Evolutionary conservation across 2,888 invertebrate species (phyloP).

Genomic region (Peribatodes rhomboidaria): DNA sequence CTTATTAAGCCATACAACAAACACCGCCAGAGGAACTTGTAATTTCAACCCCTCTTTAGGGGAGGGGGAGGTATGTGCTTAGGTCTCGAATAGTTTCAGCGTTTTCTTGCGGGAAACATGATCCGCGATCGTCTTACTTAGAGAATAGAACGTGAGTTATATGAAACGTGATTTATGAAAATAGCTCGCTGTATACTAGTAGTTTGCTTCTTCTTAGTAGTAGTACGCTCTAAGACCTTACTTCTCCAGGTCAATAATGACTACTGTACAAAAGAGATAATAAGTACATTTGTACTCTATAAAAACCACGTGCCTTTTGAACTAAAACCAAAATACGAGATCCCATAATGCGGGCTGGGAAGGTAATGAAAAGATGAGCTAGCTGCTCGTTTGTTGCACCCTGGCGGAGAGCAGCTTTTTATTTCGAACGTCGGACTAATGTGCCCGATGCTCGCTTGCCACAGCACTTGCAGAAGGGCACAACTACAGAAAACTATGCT

Average conservation of each 20-base stretch:
- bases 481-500: not conserved
- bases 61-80: conserved; percentile 23
- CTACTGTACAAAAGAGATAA: not conserved
- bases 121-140: not conserved
- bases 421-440: conserved; percentile 55
- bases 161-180: no score
- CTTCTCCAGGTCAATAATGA: not conserved
- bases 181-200: no score
- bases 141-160: not conserved
- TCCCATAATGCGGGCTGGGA: conserved; percentile 5
- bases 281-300: not conserved
- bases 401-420: conserved; percentile 54
- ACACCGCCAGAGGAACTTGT: conserved; percentile 20
- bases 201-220: no score
- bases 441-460: conserved; percentile 39
- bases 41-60: conserved; percentile 19
- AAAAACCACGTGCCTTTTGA: not conserved
- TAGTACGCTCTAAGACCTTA: no score
- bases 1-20: conserved; percentile 37
- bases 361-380: conserved; percentile 61
- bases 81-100: conserved; percentile 20
- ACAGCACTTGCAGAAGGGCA: not conserved
- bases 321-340: conserved; percentile 1
- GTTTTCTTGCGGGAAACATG: conserved; percentile 12
- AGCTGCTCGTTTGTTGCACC: conserved; percentile 55